Conservation (phyloP, 2,888 invertebrate genomes). For the Empis stercorea region DNA sequence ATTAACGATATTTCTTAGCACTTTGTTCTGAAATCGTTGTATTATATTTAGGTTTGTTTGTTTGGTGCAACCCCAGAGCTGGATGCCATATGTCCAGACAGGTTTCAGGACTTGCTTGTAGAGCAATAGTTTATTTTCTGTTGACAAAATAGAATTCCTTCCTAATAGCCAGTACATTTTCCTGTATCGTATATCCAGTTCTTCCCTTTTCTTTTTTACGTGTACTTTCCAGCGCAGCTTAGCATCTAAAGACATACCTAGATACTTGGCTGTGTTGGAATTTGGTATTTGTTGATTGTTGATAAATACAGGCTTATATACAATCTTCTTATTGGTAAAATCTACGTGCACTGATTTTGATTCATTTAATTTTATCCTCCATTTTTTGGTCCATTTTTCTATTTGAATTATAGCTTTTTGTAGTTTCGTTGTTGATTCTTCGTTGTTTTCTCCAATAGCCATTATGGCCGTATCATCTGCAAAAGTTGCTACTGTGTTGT, state of each 20-base stretch:
- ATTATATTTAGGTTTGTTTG: not conserved
- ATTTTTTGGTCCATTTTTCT: slow-evolving; percentile 3
- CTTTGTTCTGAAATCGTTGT: not conserved
- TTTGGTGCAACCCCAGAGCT: not conserved
- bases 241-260: too few relatives aligned
- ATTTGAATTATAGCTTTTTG: not conserved
- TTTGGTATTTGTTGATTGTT: not conserved
- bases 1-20: too few relatives aligned
- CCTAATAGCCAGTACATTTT: not conserved
- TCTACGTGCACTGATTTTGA: slow-evolving; percentile 6
- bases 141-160: not conserved
- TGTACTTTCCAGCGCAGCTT: too few relatives aligned
- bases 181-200: not conserved
- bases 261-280: not conserved
- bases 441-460: not conserved
- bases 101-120: not conserved
- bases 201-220: not conserved
- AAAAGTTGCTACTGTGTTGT: not conserved
- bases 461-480: slow-evolving; percentile 4
- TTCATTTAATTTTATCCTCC: slow-evolving; percentile 7
- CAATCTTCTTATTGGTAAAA: not conserved
- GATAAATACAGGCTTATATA: too few relatives aligned
- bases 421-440: not conserved
- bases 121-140: not conserved
- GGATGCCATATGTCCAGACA: not conserved